Conservation (phyloP, 2,113 vertebrate species). For the Delphinapterus leucas region DNA sequence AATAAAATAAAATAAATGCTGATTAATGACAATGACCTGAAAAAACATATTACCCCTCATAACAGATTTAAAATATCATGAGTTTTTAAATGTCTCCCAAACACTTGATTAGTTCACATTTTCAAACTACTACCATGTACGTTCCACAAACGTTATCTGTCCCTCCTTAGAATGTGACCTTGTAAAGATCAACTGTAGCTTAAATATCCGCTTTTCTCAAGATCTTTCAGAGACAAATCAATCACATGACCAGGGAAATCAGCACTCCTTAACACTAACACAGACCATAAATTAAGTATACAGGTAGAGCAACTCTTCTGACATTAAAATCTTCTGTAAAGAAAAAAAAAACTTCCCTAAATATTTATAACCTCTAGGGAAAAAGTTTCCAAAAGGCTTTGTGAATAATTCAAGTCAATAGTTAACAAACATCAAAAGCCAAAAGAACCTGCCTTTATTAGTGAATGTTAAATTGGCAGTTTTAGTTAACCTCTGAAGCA, state of each 20-base stretch:
- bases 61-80: not conserved
- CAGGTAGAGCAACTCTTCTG: not conserved
- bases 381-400: not conserved
- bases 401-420: conserved; percentile 1
- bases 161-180: not conserved
- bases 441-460: conserved; percentile 40
- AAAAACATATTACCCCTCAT: not conserved
- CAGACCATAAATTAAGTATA: not conserved
- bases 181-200: not conserved
- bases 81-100: not conserved
- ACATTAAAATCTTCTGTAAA: not conserved
- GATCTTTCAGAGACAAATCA: conserved; percentile 7
- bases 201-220: conserved; percentile 19
- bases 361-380: not conserved
- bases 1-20: not conserved
- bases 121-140: not conserved
- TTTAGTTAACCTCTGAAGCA: conserved; percentile 38
- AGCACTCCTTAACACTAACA: not conserved
- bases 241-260: not conserved
- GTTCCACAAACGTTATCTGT: conserved; percentile 2
- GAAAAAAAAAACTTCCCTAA: not conserved
- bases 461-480: not conserved
- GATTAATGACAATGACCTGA: not conserved
- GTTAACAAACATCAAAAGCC: conserved; percentile 40
- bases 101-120: not conserved